Evolutionary conservation across 2,888 invertebrate genomes (phyloP), one percentile per base, ranked within the genome.

Genomic region (Sycophila texana): DNA sequence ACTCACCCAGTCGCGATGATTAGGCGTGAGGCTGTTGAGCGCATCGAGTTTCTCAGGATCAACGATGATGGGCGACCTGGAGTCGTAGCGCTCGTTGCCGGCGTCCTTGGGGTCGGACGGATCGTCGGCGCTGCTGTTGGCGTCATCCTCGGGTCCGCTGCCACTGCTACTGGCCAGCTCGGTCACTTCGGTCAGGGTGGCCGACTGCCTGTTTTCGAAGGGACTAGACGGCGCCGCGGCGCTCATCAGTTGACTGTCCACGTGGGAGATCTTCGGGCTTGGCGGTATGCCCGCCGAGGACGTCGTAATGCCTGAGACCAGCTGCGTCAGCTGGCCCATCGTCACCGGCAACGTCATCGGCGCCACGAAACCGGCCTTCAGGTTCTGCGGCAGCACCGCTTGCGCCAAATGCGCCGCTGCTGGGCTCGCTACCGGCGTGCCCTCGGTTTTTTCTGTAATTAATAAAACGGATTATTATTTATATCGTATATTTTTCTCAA

Each of bases 391-490:
- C 4, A 96, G 90, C 14, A 96, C 94, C 0, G 96, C 95, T 88
- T 96, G 95, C 4, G 96, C 96, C 80, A 96, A 91, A 20, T 82
- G 82, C 0, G 80, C 80, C 5, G 96, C 96, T 1, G 95, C 94
- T 0, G 96, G 95, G 13, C 94, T 93, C 7, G 95, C 93, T 47
- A 95, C 71, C 5, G 90, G 85, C 13, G 89, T 86, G 63, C 95
- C 94, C 60, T 82, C 80, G n/a, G 80, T 80, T 73, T 80, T 79
- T 30, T 79, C 74, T 74, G 70, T 3, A 60, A 51, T 22, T 2
- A 2, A 2, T 2, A 26, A 2, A 60, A 53, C 26, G 18, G 20
- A 4, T 49, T 7, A 49, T 49, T n/a, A n/a, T n/a, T n/a, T n/a
- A n/a, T n/a, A n/a, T n/a, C n/a, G n/a, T n/a, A n/a, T n/a, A n/a